These are phyloP conservation scores for Gobionotothen gibberifrons DNA, from an alignment of 2,797 vertebrate genomes.

Conservation along the genomic window DNA sequence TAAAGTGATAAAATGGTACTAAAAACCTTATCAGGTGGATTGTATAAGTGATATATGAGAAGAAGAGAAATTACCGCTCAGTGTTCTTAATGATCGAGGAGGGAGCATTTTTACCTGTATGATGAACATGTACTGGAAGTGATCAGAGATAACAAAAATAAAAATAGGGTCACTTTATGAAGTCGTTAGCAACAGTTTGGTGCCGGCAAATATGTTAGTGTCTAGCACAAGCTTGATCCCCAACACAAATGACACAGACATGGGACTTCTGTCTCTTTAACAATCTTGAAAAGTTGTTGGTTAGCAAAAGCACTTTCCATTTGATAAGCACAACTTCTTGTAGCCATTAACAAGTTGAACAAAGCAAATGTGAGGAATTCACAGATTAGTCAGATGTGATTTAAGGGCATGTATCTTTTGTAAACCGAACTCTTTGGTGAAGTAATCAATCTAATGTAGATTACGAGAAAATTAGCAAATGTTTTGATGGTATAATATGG, in stretches of 20 bases:
- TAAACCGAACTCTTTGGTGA: slow-evolving; percentile 55
- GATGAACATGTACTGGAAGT: slow-evolving; percentile 48
- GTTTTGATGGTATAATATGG: slow-evolving; percentile 66
- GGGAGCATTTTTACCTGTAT: slow-evolving; percentile 24
- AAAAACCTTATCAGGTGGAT: slow-evolving; percentile 32
- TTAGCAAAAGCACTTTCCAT: slow-evolving; percentile 79
- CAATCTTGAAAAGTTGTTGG: slow-evolving; percentile 30
- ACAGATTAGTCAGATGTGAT: slow-evolving; percentile 60
- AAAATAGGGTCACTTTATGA: slow-evolving; percentile 71
- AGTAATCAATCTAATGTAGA: slow-evolving; percentile 56
- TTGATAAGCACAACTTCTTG: slow-evolving; percentile 78
- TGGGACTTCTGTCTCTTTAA: slow-evolving; percentile 42
- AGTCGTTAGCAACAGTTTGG: slow-evolving; percentile 43
- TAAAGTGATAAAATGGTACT: slow-evolving; percentile 45
- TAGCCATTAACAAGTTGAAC: slow-evolving; percentile 61
- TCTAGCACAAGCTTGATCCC: slow-evolving; percentile 58
- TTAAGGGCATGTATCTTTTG: slow-evolving; percentile 52
- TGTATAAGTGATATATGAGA: slow-evolving; percentile 12
- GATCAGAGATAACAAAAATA: slow-evolving; percentile 76
- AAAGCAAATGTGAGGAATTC: slow-evolving; percentile 49
- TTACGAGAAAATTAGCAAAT: slow-evolving; percentile 35
- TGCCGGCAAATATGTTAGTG: slow-evolving; percentile 61
- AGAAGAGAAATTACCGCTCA: slow-evolving; percentile 6
- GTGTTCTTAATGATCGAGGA: slow-evolving; percentile 18
- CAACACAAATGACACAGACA: slow-evolving; percentile 37